Conservation (phyloP, 2,888 invertebrate species). For the Thymelicus lineola region DNA sequence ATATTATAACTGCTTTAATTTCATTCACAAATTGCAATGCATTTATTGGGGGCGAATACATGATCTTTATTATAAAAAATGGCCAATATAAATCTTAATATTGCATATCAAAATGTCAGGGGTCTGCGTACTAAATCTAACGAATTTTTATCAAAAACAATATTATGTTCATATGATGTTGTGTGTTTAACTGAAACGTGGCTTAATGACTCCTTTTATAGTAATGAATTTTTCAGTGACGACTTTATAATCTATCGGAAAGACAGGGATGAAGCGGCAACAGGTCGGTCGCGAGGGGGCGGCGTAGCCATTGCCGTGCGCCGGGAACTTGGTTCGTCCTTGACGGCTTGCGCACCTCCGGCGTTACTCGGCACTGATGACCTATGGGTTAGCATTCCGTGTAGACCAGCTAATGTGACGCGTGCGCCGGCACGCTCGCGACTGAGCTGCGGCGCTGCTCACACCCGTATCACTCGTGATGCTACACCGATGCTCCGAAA, state of each 20-base stretch:
- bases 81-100: too few species aligned
- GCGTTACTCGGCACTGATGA: background rate
- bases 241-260: background rate
- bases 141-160: background rate
- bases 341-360: background rate
- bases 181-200: background rate
- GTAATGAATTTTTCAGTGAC: background rate
- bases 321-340: background rate
- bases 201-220: background rate
- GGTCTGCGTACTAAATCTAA: slow-evolving; percentile 1
- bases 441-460: background rate
- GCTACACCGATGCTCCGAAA: background rate
- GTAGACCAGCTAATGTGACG: background rate
- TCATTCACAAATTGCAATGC: background rate
- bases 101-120: slow-evolving; percentile 2
- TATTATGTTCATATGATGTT: background rate
- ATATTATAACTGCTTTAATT: background rate
- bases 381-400: slow-evolving; percentile 3
- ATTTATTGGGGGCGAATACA: slow-evolving; percentile 39
- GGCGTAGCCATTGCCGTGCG: background rate
- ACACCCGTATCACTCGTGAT: background rate
- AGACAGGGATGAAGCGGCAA: background rate
- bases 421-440: background rate
- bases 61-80: slow-evolving; percentile 26
- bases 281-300: background rate